Evolutionary conservation across 2,797 vertebrate genomes (phyloP), one percentile per base, ranked within the genome.

Genomic region (Lepus oiostolus): DNA sequence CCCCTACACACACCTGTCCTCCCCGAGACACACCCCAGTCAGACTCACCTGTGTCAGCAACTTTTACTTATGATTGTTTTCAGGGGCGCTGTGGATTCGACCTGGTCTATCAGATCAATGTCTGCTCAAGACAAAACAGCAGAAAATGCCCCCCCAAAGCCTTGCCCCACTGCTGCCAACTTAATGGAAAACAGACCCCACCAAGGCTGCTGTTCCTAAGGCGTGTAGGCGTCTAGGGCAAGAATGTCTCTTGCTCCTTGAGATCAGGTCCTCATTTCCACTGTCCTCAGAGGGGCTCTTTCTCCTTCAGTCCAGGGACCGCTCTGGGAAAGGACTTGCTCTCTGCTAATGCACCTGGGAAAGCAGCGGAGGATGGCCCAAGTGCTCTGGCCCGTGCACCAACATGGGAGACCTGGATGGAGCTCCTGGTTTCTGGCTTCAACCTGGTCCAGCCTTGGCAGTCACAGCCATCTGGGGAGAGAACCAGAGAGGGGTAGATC

Each of bases 201-300:
- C 0, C 4, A 54, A 26, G 22, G 26, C 8, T 28, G n/a, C 22
- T 58, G 42, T 24, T 6, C 14, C 50, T 52, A 4, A 3, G 67
- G 32, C 19, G 35, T 10, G 2, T 0, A 12, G 42, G 12, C 38
- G 7, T 0, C 0, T 1, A 0, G 0, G 6, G 21, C 14, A 13
- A 5, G 54, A 16, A 4, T 1, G 58, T 26, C n/a, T 88, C 79
- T 88, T 9, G 6, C 17, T 81, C 52, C 63, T 72, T 0, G 26
- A 70, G 77, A 68, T 12, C 35, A 47, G 35, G 68, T 28, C 54
- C 16, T 30, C 10, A 2, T 85, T 54, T 1, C 1, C 58, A 9
- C 19, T 2, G 3, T 50, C 35, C 58, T 12, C 65, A 88, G 80
- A 30, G 50, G 24, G 24, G 54, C 10, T 60, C 52, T 71, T 62